A percentile compares a stretch with the other conserved stretches of the same genome.
phyloP scores from a whole-genome alignment of 2,888 invertebrate species.

The Schizotus pectinicornis region DNA sequence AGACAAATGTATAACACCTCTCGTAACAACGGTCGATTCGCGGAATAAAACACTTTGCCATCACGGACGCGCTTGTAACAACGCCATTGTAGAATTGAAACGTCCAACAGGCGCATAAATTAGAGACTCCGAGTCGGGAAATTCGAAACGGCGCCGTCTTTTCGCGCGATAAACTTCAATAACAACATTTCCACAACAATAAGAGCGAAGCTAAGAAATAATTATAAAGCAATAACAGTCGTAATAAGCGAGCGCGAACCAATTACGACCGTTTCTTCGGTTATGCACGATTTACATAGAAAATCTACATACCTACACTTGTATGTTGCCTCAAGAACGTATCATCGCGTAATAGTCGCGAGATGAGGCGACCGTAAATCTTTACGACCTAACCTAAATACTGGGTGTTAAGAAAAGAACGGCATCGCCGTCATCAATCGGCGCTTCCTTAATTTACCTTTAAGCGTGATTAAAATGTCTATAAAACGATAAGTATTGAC shows the following conservation, averaged over 20 bases:
- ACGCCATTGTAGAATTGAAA: constrained; percentile 13
- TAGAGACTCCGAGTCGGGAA: neutral
- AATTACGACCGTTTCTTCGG: too few species aligned
- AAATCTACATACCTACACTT: too few species aligned
- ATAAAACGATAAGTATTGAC: constrained; percentile 18
- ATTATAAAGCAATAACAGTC: constrained; percentile 16
- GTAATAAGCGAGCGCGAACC: constrained; percentile 4
- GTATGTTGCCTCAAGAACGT: too few species aligned
- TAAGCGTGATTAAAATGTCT: constrained; percentile 12
- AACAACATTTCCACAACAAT: too few species aligned
- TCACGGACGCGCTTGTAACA: constrained; percentile 15
- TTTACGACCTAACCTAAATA: too few species aligned
- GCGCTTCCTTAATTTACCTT: constrained; percentile 5
- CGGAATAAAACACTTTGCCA: constrained; percentile 30
- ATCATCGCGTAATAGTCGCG: too few species aligned
- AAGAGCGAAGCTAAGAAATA: constrained; percentile 2
- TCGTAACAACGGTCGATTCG: constrained; percentile 24
- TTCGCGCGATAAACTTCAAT: too few species aligned
- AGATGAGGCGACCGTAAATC: too few species aligned
- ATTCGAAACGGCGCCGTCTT: too few species aligned
- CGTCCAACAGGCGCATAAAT: constrained; percentile 2
- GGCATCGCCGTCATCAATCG: too few species aligned
- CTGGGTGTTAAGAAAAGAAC: too few species aligned
- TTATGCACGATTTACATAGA: too few species aligned
- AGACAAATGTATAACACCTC: constrained; percentile 30